These are phyloP conservation scores for Mionectes macconnelli DNA, from an alignment of 2,113 vertebrate species.

Conservation along the genomic window DNA sequence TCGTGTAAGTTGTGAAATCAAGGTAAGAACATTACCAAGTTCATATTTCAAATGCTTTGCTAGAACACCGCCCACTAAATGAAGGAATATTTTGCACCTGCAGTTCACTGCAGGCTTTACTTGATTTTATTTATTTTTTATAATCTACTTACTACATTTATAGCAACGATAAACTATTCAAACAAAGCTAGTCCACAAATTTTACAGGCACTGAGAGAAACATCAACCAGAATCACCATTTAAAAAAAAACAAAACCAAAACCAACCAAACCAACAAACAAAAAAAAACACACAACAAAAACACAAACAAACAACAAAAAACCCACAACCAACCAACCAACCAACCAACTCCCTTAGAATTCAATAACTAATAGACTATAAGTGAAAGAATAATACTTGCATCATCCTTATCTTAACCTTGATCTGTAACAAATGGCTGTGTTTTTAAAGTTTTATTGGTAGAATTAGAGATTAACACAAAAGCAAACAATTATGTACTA, in stretches of 20 bases:
- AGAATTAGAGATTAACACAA: conserved; percentile 32
- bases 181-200: background rate
- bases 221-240: background rate
- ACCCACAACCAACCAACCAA: too few relatives aligned
- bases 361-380: background rate
- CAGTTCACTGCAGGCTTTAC: background rate
- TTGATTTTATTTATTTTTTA: background rate
- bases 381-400: background rate
- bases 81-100: background rate
- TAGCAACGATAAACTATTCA: background rate
- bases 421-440: background rate
- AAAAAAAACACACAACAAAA: too few relatives aligned
- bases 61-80: background rate
- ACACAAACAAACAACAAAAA: background rate
- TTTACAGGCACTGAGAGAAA: background rate
- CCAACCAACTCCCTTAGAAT: background rate
- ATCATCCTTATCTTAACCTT: background rate
- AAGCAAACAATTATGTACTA: conserved; percentile 6
- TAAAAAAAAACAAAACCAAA: too few relatives aligned
- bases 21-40: background rate
- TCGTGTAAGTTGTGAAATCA: background rate
- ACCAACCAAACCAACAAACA: background rate
- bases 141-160: background rate
- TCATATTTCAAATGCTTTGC: background rate
- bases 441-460: background rate